Percentiles rank a stretch among this genome's conserved stretches.
Conservation (phyloP, 1,140 invertebrate genomes). For the Semibalanus balanoides region DNA sequence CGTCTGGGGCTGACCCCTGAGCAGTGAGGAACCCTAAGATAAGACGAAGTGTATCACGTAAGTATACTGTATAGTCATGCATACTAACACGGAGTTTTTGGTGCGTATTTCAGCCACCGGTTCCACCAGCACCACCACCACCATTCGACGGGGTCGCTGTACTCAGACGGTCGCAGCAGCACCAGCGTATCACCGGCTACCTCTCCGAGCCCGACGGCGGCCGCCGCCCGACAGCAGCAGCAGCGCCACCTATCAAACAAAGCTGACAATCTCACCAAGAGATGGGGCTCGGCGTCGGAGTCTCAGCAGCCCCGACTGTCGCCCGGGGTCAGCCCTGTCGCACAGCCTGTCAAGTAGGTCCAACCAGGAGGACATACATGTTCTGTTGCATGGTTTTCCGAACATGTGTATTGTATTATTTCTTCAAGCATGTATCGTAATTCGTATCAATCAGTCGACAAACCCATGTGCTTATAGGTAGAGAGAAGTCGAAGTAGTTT, state of each 20-base stretch:
- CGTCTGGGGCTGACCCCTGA: no score
- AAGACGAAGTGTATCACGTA: no score
- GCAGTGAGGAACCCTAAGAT: no score
- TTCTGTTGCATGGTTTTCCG: not conserved
- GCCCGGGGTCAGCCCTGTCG: no score
- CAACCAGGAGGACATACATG: not conserved
- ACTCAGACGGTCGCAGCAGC: not conserved
- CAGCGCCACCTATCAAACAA: not conserved
- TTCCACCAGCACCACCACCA: not conserved
- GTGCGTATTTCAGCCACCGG: not conserved
- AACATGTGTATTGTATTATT: no score
- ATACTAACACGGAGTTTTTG: no score
- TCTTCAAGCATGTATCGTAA: no score
- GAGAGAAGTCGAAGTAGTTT: no score
- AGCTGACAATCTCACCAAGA: not conserved
- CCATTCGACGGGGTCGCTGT: not conserved
- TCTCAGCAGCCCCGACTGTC: not conserved
- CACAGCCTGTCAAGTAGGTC: not conserved
- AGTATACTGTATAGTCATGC: no score
- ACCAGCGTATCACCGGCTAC: not conserved
- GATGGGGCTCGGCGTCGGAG: not conserved
- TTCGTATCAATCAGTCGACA: no score
- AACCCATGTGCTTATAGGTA: no score
- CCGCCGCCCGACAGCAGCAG: not conserved
- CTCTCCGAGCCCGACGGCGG: not conserved